A percentile compares a stretch with the other conserved stretches of the same genome.
Conservation (phyloP, 2,797 vertebrate genomes). For the Craterocephalus amniculus region DNA sequence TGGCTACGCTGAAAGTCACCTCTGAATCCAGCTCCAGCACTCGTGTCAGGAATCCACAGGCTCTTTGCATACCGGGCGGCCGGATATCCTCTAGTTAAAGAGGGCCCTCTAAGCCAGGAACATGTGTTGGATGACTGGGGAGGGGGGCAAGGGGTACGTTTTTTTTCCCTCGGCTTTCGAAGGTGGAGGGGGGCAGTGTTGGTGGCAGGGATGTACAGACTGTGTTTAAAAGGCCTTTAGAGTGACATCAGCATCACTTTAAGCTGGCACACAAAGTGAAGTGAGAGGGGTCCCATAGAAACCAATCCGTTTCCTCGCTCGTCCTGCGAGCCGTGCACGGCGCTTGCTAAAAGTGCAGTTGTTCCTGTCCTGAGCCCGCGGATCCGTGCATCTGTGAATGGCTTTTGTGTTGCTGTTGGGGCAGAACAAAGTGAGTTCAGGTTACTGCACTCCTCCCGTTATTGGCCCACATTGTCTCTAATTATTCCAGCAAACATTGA, state of each 20-base stretch:
- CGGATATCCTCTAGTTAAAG: constrained; percentile 82
- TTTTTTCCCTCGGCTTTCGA: not conserved
- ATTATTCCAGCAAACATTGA: constrained; percentile 81
- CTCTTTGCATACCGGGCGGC: constrained; percentile 75
- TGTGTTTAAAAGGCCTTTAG: constrained; percentile 59
- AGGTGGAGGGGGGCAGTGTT: constrained; percentile 4
- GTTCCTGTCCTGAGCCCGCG: constrained; percentile 41
- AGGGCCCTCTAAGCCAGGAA: constrained; percentile 74
- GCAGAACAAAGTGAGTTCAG: constrained; percentile 80
- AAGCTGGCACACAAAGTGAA: constrained; percentile 24
- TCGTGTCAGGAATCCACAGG: constrained; percentile 76
- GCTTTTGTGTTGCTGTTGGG: constrained; percentile 74
- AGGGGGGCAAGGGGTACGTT: constrained; percentile 47
- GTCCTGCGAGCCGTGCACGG: constrained; percentile 7
- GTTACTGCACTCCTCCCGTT: constrained; percentile 74
- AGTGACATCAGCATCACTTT: constrained; percentile 70
- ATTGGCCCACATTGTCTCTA: constrained; percentile 77
- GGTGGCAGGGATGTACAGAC: constrained; percentile 56
- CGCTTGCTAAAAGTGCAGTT: constrained; percentile 58
- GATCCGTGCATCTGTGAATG: constrained; percentile 69
- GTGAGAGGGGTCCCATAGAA: constrained; percentile 39
- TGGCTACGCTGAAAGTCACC: constrained; percentile 76
- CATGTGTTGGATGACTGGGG: constrained; percentile 70
- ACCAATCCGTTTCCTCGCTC: constrained; percentile 39
- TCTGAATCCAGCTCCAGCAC: constrained; percentile 70